Evolutionary conservation across 1,140 invertebrate species (phyloP).

Genomic region (Hydropsyche tenuis): DNA sequence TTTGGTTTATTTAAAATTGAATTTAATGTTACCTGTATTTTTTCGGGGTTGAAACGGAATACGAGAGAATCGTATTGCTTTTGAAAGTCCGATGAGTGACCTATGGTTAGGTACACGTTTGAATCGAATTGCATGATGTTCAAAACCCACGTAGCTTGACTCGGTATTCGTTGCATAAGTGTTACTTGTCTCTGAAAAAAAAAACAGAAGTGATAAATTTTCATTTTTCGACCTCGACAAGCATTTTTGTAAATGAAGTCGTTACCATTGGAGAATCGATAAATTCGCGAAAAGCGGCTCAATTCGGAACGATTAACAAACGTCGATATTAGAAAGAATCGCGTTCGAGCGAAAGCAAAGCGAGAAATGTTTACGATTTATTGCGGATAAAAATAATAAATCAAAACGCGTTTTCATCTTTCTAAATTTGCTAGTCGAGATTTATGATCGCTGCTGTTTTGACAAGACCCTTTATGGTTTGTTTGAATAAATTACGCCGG

Average conservation of each 20-base stretch:
- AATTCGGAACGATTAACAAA: neutral
- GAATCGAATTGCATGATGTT: neutral
- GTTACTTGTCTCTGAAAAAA: conserved; percentile 25
- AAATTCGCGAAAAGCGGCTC: neutral
- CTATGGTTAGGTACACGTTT: conserved; percentile 21
- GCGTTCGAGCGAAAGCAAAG: neutral
- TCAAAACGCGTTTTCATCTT: conserved; percentile 21
- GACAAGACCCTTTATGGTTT: conserved; percentile 30
- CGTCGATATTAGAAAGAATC: neutral
- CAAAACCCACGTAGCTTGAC: conserved; percentile 25
- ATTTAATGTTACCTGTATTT: conserved; percentile 23
- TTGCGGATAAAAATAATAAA: conserved; percentile 23
- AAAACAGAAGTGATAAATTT: too few species aligned
- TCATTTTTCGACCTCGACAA: too few species aligned
- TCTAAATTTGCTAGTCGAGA: conserved; percentile 14
- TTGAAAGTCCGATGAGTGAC: conserved; percentile 27
- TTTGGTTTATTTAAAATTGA: neutral
- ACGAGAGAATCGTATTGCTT: conserved; percentile 22
- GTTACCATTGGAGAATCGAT: too few species aligned
- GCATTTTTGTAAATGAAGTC: too few species aligned
- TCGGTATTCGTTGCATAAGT: conserved; percentile 41
- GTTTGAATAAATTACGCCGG: conserved; percentile 27
- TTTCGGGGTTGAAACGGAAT: conserved; percentile 34
- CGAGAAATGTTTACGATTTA: conserved; percentile 29
- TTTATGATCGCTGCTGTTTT: conserved; percentile 23